Evolutionary conservation across 1,140 invertebrate species (phyloP).

Genomic region (Thaumetopoea pityocampa): DNA sequence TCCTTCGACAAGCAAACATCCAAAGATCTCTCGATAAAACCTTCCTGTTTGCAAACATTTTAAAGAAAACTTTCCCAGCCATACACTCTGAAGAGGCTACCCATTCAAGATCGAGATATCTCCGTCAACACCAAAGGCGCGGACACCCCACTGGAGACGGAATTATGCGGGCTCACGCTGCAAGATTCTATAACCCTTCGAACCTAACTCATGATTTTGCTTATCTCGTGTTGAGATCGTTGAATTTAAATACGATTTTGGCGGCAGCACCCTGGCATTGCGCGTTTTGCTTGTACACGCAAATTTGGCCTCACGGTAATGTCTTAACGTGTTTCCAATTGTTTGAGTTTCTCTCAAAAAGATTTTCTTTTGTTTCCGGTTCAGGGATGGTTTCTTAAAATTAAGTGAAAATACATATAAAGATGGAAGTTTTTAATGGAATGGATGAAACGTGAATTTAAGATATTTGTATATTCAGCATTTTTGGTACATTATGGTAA

Average conservation of each 20-base stretch:
- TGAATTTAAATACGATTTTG: constrained; percentile 67
- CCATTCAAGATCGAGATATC: constrained; percentile 41
- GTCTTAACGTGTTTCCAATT: constrained; percentile 36
- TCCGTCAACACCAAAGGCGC: constrained; percentile 34
- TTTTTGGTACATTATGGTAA: too few species aligned
- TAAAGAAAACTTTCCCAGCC: constrained; percentile 17
- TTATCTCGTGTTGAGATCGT: constrained; percentile 58
- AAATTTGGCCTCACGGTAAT: constrained; percentile 37
- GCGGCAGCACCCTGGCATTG: constrained; percentile 36
- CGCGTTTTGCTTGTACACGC: constrained; percentile 42
- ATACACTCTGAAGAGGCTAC: constrained; percentile 20
- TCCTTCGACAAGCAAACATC: constrained; percentile 13
- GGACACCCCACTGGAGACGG: constrained; percentile 46
- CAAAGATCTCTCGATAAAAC: constrained; percentile 13
- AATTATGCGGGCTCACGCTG: constrained; percentile 68
- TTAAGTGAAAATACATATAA: constrained; percentile 2
- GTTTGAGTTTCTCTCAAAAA: constrained; percentile 31
- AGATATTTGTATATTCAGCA: too few species aligned
- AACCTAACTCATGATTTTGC: constrained; percentile 66
- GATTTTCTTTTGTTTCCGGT: constrained; percentile 22
- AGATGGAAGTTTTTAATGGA: constrained; percentile 5
- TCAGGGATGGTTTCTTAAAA: constrained; percentile 12
- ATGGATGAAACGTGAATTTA: too few species aligned
- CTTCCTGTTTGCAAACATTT: constrained; percentile 21
- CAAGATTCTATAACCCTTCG: constrained; percentile 60